Evolutionary conservation across 2,888 invertebrate species (phyloP).

Genomic region (Campoplex nolae): DNA sequence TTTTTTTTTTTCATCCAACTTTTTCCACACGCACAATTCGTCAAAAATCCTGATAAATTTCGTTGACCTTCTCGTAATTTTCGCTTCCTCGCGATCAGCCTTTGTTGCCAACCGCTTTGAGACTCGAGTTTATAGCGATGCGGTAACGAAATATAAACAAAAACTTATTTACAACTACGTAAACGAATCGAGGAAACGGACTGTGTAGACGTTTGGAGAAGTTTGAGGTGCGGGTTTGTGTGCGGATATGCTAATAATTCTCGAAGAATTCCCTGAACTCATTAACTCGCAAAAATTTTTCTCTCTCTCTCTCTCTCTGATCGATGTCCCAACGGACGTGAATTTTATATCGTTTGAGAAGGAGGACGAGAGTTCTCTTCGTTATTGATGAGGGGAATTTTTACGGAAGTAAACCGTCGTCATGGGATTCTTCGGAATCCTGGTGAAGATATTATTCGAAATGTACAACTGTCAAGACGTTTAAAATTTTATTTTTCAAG

Average conservation of each 20-base stretch:
- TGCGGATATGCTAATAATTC: slow-evolving; percentile 46
- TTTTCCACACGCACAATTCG: neutral
- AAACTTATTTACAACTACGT: slow-evolving; percentile 56
- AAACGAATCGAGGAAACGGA: slow-evolving; percentile 20
- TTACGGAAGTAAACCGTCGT: neutral
- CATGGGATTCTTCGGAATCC: neutral
- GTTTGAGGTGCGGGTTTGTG: neutral
- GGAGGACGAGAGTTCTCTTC: neutral
- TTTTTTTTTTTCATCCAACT: neutral
- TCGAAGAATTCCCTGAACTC: slow-evolving; percentile 56
- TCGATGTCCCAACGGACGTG: neutral
- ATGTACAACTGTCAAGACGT: neutral
- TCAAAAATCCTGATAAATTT: neutral
- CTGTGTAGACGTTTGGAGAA: slow-evolving; percentile 4
- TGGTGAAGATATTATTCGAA: neutral
- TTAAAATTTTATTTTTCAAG: neutral
- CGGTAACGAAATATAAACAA: slow-evolving; percentile 13
- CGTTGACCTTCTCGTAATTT: neutral
- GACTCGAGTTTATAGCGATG: neutral
- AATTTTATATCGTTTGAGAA: neutral
- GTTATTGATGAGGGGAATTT: neutral
- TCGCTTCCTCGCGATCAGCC: neutral
- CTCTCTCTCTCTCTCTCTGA: neutral
- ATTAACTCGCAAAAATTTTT: slow-evolving; percentile 26
- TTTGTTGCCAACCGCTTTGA: neutral